A percentile compares a stretch with the other conserved stretches of the same genome.
Conservation (phyloP, 2,797 vertebrate species). For the Periophthalmus magnuspinnatus region DNA sequence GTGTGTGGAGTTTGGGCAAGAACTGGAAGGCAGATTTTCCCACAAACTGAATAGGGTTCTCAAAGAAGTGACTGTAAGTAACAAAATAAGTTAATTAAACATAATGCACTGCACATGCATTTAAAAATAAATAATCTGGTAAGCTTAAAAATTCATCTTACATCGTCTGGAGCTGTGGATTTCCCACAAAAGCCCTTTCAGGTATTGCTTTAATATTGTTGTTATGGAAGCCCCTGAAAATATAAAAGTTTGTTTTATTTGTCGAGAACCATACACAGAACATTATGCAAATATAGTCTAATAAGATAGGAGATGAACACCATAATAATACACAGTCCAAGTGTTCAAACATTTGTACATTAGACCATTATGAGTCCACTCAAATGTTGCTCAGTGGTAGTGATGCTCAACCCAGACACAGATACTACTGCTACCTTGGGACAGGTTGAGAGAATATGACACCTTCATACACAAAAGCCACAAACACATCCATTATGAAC, state of each 20-base stretch:
- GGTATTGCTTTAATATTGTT: constrained; percentile 96
- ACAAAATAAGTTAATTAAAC: constrained; percentile 2
- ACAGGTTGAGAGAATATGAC: no score
- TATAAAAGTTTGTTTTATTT: constrained; percentile 41
- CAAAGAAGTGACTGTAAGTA: constrained; percentile 88
- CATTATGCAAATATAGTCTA: background rate
- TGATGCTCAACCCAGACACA: no score
- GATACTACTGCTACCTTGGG: no score
- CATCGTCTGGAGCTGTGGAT: constrained; percentile 94
- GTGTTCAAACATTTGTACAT: no score
- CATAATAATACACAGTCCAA: background rate
- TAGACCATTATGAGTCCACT: no score
- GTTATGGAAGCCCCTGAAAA: constrained; percentile 91
- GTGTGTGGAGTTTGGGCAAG: constrained; percentile 91
- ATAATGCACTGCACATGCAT: background rate
- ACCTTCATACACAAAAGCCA: no score
- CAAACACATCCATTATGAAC: no score
- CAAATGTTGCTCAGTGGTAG: no score
- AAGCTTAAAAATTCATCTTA: constrained; percentile 45
- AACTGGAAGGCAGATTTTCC: constrained; percentile 93
- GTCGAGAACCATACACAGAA: constrained; percentile 18
- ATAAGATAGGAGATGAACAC: background rate
- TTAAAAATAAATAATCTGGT: background rate
- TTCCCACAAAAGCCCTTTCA: constrained; percentile 91
- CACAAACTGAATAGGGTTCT: constrained; percentile 95